phyloP scores from a whole-genome alignment of 1,140 invertebrate species.

The Drosophila takahashii region DNA sequence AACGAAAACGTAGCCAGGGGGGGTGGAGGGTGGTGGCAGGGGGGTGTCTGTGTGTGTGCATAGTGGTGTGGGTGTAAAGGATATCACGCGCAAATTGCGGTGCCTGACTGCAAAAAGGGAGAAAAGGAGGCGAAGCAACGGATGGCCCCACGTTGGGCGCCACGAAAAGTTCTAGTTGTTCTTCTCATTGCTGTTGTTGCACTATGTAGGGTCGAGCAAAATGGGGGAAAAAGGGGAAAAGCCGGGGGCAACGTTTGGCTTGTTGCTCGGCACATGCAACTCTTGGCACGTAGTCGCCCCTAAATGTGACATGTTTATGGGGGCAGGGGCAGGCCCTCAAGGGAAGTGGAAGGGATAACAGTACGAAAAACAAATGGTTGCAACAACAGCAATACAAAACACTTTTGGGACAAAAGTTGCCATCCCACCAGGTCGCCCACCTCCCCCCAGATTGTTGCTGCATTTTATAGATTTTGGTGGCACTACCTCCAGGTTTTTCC shows the following conservation, averaged over 20 bases:
- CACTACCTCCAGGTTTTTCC: conserved; percentile 2
- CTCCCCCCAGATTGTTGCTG: conserved; percentile 26
- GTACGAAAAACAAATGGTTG: conserved; percentile 49
- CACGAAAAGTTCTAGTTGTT: conserved; percentile 30
- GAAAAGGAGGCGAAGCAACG: background rate
- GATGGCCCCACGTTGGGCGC: conserved; percentile 15
- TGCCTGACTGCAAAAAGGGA: conserved; percentile 65
- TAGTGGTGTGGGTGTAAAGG: conserved; percentile 64
- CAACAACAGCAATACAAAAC: conserved; percentile 44
- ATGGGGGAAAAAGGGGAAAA: background rate
- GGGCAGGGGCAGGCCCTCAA: background rate
- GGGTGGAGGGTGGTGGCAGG: background rate
- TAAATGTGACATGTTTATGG: conserved; percentile 78
- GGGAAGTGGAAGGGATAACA: conserved; percentile 26
- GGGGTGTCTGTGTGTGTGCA: background rate
- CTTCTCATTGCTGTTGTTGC: conserved; percentile 1
- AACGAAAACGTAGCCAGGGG: conserved; percentile 49
- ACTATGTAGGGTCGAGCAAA: background rate
- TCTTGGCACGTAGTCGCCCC: conserved; percentile 73
- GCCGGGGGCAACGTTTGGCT: conserved; percentile 47
- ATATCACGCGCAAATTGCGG: conserved; percentile 82
- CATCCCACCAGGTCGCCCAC: background rate
- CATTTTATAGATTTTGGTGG: conserved; percentile 56
- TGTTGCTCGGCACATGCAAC: conserved; percentile 75
- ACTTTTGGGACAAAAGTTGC: conserved; percentile 44